These are phyloP conservation scores for Dolichallabes microphthalmus DNA, from an alignment of 2,113 vertebrate genomes.

Conservation along the genomic window DNA sequence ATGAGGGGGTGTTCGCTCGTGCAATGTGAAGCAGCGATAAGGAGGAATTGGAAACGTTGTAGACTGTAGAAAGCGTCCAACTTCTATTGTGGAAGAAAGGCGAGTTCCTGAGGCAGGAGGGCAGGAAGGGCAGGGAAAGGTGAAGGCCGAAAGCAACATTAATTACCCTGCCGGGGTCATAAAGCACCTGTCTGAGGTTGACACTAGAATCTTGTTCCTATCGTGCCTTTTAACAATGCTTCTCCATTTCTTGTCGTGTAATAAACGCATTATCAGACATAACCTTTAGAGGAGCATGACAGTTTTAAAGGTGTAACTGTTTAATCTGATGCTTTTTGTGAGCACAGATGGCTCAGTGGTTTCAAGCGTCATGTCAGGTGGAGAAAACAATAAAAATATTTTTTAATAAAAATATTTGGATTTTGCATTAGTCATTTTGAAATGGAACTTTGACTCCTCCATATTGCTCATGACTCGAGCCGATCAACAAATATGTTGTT, in stretches of 20 bases:
- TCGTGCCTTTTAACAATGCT: constrained; percentile 13
- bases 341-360: neutral
- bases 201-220: constrained; percentile 14
- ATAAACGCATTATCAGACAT: neutral
- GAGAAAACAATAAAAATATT: neutral
- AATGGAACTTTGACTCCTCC: neutral
- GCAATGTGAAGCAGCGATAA: constrained; percentile 53
- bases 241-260: neutral
- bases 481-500: neutral
- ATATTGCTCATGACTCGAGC: neutral
- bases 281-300: neutral
- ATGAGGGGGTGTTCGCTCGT: constrained; percentile 5
- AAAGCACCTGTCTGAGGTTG: constrained; percentile 48
- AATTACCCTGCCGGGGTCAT: constrained; percentile 49
- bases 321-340: neutral
- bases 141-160: constrained; percentile 51
- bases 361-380: neutral
- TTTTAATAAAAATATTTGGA: neutral
- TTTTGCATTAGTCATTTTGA: neutral
- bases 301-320: neutral
- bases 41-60: constrained; percentile 51
- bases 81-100: constrained; percentile 68
- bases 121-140: constrained; percentile 73
- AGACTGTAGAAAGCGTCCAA: constrained; percentile 38
- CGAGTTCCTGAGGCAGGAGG: constrained; percentile 50